Conservation (phyloP, 92 coral and sea anemone species). For the Palythoa caribaeorum region DNA sequence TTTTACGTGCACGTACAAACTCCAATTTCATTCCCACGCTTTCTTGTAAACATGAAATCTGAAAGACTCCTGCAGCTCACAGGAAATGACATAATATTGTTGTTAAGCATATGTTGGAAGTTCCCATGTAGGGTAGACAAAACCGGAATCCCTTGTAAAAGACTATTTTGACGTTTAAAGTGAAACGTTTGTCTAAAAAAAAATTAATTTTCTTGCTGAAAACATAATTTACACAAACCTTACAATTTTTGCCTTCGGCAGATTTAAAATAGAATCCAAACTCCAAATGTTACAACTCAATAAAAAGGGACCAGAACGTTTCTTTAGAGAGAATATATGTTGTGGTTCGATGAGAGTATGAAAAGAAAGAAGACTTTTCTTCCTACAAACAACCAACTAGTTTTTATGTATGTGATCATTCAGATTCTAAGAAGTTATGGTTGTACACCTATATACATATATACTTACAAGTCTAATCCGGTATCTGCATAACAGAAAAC, state of each 20-base stretch:
- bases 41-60: not conserved
- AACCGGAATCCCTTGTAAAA: not conserved
- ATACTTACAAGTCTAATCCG: conserved; percentile 44
- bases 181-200: not conserved
- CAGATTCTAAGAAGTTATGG: not conserved
- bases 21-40: not conserved
- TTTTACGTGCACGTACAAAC: not conserved
- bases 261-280: not conserved
- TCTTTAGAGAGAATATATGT: not conserved
- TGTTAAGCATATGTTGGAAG: not conserved
- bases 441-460: not conserved
- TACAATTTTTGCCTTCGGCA: not conserved
- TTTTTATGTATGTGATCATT: not conserved
- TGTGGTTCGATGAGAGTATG: not conserved
- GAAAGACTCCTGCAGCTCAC: not conserved
- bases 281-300: not conserved
- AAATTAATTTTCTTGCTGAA: not conserved
- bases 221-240: not conserved
- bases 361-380: not conserved
- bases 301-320: not conserved
- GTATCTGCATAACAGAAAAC: not conserved
- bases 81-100: conserved; percentile 23
- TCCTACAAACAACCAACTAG: not conserved
- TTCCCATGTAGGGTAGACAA: not conserved
- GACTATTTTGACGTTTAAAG: not conserved